Evolutionary conservation across 2,888 invertebrate genomes (phyloP), one percentile per base, ranked within the genome.

Genomic region (Ichneumoninae sp.): DNA sequence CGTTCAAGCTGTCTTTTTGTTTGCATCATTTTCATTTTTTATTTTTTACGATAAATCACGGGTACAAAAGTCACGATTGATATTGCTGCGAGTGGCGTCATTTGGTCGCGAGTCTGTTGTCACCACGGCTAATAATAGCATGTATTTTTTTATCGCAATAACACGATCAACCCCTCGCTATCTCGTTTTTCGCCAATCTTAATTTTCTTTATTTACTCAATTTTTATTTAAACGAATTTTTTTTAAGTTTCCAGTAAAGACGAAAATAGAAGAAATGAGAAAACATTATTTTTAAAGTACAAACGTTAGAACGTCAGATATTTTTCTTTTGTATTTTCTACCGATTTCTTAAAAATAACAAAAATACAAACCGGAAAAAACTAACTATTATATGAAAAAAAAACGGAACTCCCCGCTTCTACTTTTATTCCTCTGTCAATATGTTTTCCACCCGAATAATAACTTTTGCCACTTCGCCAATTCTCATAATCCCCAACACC

Each of bases 11-110:
- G 3, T 47, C 47, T 47, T 40, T 40, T 40, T 33, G 26, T 76
- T 44, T 30, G 66, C 52, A 33, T 47, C 8, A 40, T 40, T 40
- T 8, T 10, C 1, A 52, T 6, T 26, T 16, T 8, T 10, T 5
- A 52, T 6, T 26, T 16, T n/a, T 50, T 50, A 22, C 26, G 76
- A 80, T 68, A 57, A 80, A 76, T 57, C 66, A 47, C 36, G 65
- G 75, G 83, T 83, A 80, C 83, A 80, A 83, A 83, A 80, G 83
- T 80, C 83, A 10, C 77, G 60, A 16, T 40, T 8, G 80, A 83
- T 83, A 26, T 22, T 44, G 19, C 47, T 66, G 4, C 8, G 54
- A 50, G 65, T 54, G 10, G 40, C 71, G 82, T 77, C 73, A 71
- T 82, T 26, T 5, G 44, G 16, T 22, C 2, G 60, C 30, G 33